A percentile compares a stretch with the other conserved stretches of the same genome.
Conservation (phyloP, 2,797 vertebrate genomes). For the Zalophus californianus region DNA sequence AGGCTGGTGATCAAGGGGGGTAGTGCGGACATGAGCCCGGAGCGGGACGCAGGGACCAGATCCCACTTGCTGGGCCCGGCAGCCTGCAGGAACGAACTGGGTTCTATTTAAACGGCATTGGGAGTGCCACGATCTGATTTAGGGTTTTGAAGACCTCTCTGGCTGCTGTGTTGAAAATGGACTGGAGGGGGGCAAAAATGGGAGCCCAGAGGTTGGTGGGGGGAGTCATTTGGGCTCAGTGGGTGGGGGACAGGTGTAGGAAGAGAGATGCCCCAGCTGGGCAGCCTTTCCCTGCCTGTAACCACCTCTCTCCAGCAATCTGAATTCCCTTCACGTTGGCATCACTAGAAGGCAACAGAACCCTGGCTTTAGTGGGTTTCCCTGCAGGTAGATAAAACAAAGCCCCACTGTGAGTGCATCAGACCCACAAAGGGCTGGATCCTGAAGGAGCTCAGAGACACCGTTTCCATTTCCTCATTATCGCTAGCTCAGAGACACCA, state of each 20-base stretch:
- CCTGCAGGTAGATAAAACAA: background rate
- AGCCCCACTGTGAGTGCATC: background rate
- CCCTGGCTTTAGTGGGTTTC: background rate
- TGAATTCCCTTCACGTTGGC: rapidly evolving
- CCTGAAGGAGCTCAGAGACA: background rate
- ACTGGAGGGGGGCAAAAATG: rapidly evolving
- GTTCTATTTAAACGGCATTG: background rate
- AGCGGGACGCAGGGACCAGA: background rate
- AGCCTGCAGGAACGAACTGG: too few species aligned
- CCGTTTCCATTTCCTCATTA: background rate
- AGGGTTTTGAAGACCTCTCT: too few species aligned
- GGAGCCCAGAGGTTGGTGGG: background rate
- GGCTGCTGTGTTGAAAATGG: background rate
- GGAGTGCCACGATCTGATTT: rapidly evolving
- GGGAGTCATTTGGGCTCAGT: background rate
- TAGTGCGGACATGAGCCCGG: rapidly evolving
- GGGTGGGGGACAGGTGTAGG: rapidly evolving
- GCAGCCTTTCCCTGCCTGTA: background rate
- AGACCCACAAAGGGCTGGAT: rapidly evolving
- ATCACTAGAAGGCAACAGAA: rapidly evolving
- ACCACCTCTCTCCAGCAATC: background rate
- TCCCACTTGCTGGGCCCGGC: rapidly evolving
- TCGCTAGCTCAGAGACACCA: background rate
- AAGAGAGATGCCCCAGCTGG: background rate
- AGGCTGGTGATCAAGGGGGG: background rate